Evolutionary conservation across 2,113 vertebrate species (phyloP), one percentile per base, ranked within the genome.

Genomic region (Tragulus kanchil): DNA sequence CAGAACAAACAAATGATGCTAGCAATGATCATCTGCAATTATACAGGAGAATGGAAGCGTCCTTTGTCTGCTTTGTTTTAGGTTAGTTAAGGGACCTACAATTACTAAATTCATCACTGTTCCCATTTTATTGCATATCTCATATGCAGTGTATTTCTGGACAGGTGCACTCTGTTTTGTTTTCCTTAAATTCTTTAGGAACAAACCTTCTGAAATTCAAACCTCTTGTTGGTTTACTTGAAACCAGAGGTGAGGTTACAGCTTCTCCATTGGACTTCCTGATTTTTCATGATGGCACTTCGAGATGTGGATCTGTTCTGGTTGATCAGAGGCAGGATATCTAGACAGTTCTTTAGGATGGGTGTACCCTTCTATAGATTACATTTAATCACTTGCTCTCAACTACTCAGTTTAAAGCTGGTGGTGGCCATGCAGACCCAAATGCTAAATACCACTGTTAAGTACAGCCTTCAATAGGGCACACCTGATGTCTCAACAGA

Each of bases 251-350:
- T 89, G 56, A 78, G 31, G 25, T 54, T 73, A 62, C 1, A 88
- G 31, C 65, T 96, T 90, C 86, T 73, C 62, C 28, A 8, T 78
- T 61, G 77, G 77, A 93, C 71, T 89, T 95, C 52, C 65, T 61
- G 61, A 3, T 65, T 90, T 75, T 69, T 91, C 36, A 59, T 50
- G 65, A 86, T 78, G 81, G 58, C 11, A n/a, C 19, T 25, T 79
- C 28, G 73, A 52, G 59, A 42, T 79, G 83, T 69, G 77, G 71
- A 16, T 93, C 85, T 12, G 64, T 8, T 59, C 85, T 71, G 11
- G 1, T 36, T 85, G 21, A 3, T 94, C 25, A 48, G 85, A 62
- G 77, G 31, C 26, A 67, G 13, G 13, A 5, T 94, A 17, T 13
- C 28, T 19, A 52, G n/a, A 15, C 61, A 14, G 16, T 23, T 87